Percentiles rank a stretch among this genome's conserved stretches.
Conservation (phyloP, 2,888 invertebrate genomes). For the Papilio elwesi region DNA sequence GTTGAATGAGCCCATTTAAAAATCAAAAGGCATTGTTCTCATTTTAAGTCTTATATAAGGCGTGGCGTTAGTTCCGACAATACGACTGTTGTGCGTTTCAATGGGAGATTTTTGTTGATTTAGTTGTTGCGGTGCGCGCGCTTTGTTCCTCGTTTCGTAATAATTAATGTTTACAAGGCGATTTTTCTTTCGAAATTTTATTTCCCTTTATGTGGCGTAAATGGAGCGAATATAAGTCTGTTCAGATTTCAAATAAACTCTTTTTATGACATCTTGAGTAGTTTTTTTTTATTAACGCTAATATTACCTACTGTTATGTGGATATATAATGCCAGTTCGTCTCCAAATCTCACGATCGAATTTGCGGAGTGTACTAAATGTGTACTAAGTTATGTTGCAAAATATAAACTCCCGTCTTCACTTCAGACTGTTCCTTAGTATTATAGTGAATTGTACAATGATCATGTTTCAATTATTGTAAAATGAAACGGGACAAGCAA, state of each 20-base stretch:
- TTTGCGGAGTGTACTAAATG: too few relatives aligned
- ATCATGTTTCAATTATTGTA: constrained; percentile 21
- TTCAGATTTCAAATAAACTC: too few relatives aligned
- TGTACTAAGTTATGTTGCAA: too few relatives aligned
- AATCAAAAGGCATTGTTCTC: constrained; percentile 45
- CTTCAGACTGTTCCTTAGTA: background rate
- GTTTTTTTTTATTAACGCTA: too few relatives aligned
- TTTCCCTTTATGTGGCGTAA: too few relatives aligned
- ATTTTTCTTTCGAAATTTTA: too few relatives aligned
- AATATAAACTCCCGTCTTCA: background rate
- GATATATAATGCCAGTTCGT: too few relatives aligned
- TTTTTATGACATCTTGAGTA: too few relatives aligned
- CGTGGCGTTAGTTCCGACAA: constrained; percentile 46
- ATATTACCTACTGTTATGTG: too few relatives aligned
- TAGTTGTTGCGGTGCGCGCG: constrained; percentile 36
- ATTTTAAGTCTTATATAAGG: constrained; percentile 38
- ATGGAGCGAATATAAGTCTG: too few relatives aligned
- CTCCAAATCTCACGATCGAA: too few relatives aligned
- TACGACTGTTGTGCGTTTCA: constrained; percentile 46
- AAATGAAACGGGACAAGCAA: constrained; percentile 2
- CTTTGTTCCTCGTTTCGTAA: constrained; percentile 44
- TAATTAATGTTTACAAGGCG: constrained; percentile 44
- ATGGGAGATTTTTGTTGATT: constrained; percentile 51
- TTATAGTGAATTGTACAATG: constrained; percentile 5
- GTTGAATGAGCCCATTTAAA: constrained; percentile 35